These are phyloP conservation scores for Acronicta alni DNA, from an alignment of 2,888 invertebrate species.

Conservation along the genomic window DNA sequence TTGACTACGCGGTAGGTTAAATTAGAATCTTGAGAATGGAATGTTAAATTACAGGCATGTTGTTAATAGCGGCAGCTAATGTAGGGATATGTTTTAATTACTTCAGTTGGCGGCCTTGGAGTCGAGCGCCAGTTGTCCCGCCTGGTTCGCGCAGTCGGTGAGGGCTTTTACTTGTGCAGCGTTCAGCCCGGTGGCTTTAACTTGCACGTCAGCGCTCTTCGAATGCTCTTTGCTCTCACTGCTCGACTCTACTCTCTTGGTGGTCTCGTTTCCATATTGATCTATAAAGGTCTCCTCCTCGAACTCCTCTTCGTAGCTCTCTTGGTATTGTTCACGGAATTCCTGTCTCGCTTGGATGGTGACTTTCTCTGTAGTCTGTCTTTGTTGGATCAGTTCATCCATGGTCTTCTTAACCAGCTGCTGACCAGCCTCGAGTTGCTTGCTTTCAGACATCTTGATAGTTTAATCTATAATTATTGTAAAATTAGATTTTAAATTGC, in stretches of 20 bases:
- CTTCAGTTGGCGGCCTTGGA: conserved; percentile 84
- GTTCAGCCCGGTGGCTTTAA: conserved; percentile 84
- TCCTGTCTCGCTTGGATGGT: conserved; percentile 86
- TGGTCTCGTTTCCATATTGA: conserved; percentile 82
- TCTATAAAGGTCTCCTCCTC: conserved; percentile 86
- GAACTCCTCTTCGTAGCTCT: conserved; percentile 86
- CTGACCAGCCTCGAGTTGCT: conserved; percentile 82
- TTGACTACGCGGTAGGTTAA: conserved; percentile 40
- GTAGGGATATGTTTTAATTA: conserved; percentile 65
- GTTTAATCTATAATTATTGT: conserved; percentile 64
- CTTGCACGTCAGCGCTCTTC: conserved; percentile 85
- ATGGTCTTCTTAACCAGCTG: conserved; percentile 85
- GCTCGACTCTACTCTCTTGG: conserved; percentile 84
- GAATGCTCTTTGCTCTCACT: conserved; percentile 86
- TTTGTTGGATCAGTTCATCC: conserved; percentile 82
- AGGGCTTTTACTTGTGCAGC: conserved; percentile 84
- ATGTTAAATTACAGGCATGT: conserved; percentile 40
- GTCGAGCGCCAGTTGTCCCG: conserved; percentile 86
- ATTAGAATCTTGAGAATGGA: conserved; percentile 35
- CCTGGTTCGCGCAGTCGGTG: conserved; percentile 85
- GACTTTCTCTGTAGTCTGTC: conserved; percentile 79
- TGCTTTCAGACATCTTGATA: conserved; percentile 80
- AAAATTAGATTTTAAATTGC: conserved; percentile 43
- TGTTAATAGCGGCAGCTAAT: conserved; percentile 54
- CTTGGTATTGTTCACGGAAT: conserved; percentile 83